Evolutionary conservation across 2,888 invertebrate genomes (phyloP).

Genomic region (Geophilus truncorum): DNA sequence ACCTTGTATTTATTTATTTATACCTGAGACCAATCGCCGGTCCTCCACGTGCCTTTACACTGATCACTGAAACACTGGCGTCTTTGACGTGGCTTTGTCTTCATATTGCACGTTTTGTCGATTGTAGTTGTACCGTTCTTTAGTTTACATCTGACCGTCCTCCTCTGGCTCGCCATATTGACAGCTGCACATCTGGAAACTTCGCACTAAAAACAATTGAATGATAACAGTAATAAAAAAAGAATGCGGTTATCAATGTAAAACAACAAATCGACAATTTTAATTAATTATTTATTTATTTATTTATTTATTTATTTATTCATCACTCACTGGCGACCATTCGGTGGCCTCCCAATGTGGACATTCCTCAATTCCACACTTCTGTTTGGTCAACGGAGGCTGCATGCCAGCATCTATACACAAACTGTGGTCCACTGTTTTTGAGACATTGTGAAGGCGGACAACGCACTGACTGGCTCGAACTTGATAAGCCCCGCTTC

Average conservation of each 20-base stretch:
- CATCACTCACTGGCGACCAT: slow-evolving; percentile 56
- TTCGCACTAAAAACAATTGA: slow-evolving; percentile 54
- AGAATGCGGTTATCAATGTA: no score
- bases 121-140: slow-evolving; percentile 54
- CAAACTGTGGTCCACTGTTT: slow-evolving; percentile 59
- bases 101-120: slow-evolving; percentile 62
- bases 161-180: slow-evolving; percentile 70
- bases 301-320: no score
- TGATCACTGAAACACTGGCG: slow-evolving; percentile 74
- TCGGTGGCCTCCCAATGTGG: slow-evolving; percentile 65
- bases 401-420: slow-evolving; percentile 63
- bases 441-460: slow-evolving; percentile 55
- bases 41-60: slow-evolving; percentile 86
- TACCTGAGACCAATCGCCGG: slow-evolving; percentile 91
- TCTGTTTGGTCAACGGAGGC: slow-evolving; percentile 57
- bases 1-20: slow-evolving; percentile 36
- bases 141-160: slow-evolving; percentile 59
- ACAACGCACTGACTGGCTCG: slow-evolving; percentile 69
- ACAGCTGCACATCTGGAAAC: slow-evolving; percentile 68
- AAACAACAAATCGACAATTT: no score
- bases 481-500: slow-evolving; percentile 65
- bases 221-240: no score
- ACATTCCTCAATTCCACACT: slow-evolving; percentile 64
- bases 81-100: slow-evolving; percentile 66
- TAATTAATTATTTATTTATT: no score